Evolutionary conservation across 2,888 invertebrate genomes (phyloP).

Genomic region (Cremastinae sp.): DNA sequence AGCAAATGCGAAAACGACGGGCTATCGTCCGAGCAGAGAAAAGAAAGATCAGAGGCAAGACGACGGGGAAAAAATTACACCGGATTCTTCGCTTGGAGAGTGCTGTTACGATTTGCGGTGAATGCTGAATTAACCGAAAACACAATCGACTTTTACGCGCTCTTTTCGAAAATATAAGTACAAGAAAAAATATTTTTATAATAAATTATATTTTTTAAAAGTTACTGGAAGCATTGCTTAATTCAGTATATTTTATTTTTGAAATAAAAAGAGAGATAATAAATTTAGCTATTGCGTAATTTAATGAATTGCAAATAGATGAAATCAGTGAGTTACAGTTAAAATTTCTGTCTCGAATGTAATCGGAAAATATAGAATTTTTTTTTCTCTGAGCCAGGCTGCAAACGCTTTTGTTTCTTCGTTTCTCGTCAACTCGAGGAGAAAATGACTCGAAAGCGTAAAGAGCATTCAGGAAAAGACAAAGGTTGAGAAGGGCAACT

Average conservation of each 20-base stretch:
- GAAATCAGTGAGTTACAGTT: too few relatives aligned
- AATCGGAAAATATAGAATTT: too few relatives aligned
- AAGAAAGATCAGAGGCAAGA: conserved; percentile 21
- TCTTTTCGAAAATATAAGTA: background rate
- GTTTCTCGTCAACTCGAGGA: too few relatives aligned
- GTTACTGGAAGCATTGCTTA: conserved; percentile 3
- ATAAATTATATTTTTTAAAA: conserved; percentile 7
- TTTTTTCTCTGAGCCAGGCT: too few relatives aligned
- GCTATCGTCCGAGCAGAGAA: conserved; percentile 22
- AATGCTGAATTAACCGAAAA: conserved; percentile 40
- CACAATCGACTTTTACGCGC: conserved; percentile 16
- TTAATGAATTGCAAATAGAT: too few relatives aligned
- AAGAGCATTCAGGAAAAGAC: conserved; percentile 46
- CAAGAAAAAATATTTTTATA: conserved; percentile 10
- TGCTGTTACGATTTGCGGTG: conserved; percentile 55
- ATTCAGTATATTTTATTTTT: too few relatives aligned
- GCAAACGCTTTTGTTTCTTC: too few relatives aligned
- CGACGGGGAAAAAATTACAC: conserved; percentile 16
- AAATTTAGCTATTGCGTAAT: too few relatives aligned
- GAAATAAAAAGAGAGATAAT: too few relatives aligned
- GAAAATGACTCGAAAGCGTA: conserved; percentile 17
- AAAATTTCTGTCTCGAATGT: too few relatives aligned
- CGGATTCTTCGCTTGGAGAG: conserved; percentile 17
- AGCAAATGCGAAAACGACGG: conserved; percentile 37
- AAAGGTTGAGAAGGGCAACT: conserved; percentile 39